These are phyloP conservation scores for Malurus melanocephalus DNA, from an alignment of 2,113 vertebrate genomes.

Conservation along the genomic window DNA sequence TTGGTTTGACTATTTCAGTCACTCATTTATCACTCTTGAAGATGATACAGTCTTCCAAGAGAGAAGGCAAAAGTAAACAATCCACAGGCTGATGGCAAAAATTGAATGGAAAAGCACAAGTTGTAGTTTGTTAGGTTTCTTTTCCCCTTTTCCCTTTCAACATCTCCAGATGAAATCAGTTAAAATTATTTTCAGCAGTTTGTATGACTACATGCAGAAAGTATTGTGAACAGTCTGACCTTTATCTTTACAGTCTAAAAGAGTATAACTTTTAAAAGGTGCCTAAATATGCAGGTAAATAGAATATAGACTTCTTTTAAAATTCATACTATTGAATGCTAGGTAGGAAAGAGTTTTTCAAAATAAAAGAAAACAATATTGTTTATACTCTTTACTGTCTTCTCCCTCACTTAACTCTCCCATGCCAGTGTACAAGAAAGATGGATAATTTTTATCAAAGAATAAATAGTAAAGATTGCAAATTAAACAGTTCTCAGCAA, in stretches of 20 bases:
- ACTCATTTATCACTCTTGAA: background rate
- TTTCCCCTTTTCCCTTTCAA: accelerated
- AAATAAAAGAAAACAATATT: background rate
- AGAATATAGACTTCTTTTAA: background rate
- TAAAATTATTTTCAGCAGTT: background rate
- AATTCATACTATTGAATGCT: background rate
- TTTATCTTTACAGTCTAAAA: background rate
- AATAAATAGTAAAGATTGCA: background rate
- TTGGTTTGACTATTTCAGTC: background rate
- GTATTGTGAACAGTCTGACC: background rate
- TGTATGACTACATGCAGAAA: background rate
- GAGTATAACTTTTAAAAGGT: background rate
- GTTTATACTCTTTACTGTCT: background rate
- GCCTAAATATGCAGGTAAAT: background rate
- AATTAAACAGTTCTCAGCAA: background rate
- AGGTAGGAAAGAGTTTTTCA: background rate
- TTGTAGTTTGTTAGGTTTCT: background rate
- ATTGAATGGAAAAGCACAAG: background rate
- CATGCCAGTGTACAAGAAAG: background rate
- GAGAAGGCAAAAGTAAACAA: background rate
- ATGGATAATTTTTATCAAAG: background rate
- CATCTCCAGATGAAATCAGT: background rate
- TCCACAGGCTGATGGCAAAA: background rate
- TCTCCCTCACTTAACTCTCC: background rate
- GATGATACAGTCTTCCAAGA: background rate